phyloP scores from a whole-genome alignment of 2,888 invertebrate genomes.

The Nipponacmea schrenckii region DNA sequence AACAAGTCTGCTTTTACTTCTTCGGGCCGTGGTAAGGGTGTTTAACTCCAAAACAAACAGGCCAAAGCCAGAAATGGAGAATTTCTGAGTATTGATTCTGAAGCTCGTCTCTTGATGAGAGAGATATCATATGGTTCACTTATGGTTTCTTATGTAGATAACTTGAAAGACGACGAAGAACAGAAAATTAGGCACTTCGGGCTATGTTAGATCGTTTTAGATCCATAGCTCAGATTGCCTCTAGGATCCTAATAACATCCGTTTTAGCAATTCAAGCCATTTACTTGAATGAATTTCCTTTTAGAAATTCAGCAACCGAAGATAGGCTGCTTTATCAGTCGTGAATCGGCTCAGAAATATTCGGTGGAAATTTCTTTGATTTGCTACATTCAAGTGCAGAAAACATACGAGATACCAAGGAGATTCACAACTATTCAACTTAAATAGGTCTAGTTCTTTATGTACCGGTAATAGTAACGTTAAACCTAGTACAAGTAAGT shows the following conservation, averaged over 20 bases:
- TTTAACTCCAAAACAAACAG: not conserved
- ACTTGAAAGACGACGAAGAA: no score
- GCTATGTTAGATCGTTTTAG: not conserved
- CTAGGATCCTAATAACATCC: not conserved
- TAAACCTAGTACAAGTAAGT: not conserved
- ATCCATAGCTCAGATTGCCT: not conserved
- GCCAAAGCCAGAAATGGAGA: not conserved
- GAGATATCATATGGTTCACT: not conserved
- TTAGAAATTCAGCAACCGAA: constrained; percentile 12
- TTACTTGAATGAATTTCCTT: constrained; percentile 8
- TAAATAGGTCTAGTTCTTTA: not conserved
- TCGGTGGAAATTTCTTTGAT: constrained; percentile 13
- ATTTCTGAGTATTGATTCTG: not conserved
- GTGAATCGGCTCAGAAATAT: not conserved
- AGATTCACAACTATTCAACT: not conserved
- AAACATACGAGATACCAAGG: constrained; percentile 14
- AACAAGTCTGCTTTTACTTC: not conserved
- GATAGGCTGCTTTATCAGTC: not conserved
- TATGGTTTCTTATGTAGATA: not conserved
- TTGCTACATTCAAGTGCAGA: constrained; percentile 7
- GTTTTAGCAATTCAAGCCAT: not conserved
- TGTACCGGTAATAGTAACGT: not conserved
- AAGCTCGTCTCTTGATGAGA: not conserved
- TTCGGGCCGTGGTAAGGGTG: not conserved
- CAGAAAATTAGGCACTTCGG: not conserved